Evolutionary conservation across 92 coral and sea anemone genomes (phyloP), one percentile per base, ranked within the genome.

Genomic region (Phenganax marumi): DNA sequence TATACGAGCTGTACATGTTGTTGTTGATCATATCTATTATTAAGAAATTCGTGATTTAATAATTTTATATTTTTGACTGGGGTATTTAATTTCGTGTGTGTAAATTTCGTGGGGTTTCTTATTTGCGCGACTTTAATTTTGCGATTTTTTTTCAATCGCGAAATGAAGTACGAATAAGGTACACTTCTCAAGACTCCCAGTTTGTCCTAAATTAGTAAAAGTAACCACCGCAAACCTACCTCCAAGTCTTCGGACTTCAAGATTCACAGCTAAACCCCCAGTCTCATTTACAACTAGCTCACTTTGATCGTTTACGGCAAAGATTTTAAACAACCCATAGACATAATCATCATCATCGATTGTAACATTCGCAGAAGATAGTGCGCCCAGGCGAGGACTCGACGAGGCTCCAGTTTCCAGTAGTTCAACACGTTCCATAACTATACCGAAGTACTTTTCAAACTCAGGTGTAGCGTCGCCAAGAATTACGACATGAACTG

Each of bases 401-500:
- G 97, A 70, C 0, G 85, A 62, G 7, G 71, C 71, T 4, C 90
- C 92, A 16, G 46, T 19, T 39, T 18, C 68, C 16, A 92, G 80
- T 74, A 96, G 81, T 70, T 89, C 93, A 0, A 92, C 97, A 23
- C 77, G 61, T 63, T 86, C 97, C 24, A 96, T 70, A 10, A 88
- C 76, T 19, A 96, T 92, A 52, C 26, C 76, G 51, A 96, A 91
- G 71, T 73, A 85, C 87, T 96, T 94, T 8, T 78, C 80, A 52
- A 96, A 92, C 72, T 96, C 99, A 10, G 99, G 97, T 17, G 75
- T 57, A 51, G 79, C 58, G 81, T 92, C 99, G 54, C 93, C 91
- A 47, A 83, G 83, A 33, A 96, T 88, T 17, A 85, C 25, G 55
- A 96, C 57, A 66, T 85, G 82, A 68, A 96, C 89, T 66, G 91